Conservation (phyloP, 2,888 invertebrate species). For the Helicoverpa assulta region DNA sequence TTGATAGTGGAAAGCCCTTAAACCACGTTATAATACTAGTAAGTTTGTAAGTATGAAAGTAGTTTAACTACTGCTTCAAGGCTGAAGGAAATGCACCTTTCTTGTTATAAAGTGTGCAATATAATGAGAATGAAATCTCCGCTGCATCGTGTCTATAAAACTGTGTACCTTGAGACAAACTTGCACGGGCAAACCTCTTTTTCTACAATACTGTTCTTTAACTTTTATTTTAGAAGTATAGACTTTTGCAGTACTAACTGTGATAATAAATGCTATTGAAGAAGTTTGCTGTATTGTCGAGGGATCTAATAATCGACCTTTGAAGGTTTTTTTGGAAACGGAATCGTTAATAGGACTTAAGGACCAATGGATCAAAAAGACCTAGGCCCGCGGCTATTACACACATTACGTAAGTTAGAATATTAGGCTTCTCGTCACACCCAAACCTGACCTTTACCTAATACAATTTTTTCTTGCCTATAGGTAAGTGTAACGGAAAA, state of each 20-base stretch:
- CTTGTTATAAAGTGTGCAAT: constrained; percentile 46
- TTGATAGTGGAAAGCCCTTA: constrained; percentile 43
- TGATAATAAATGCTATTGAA: constrained; percentile 27
- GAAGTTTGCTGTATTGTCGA: constrained; percentile 13
- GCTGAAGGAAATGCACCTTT: constrained; percentile 38
- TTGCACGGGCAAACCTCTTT: constrained; percentile 28
- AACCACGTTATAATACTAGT: constrained; percentile 36
- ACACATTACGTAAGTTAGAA: constrained; percentile 26
- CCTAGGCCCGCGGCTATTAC: constrained; percentile 5
- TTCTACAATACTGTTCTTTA: constrained; percentile 14
- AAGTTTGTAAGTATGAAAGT: constrained; percentile 32
- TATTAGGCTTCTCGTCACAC: constrained; percentile 32
- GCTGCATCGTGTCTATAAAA: constrained; percentile 47
- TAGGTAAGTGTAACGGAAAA: constrained; percentile 24
- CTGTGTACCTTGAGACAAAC: constrained; percentile 31
- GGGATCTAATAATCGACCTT: constrained; percentile 28
- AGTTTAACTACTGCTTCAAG: constrained; percentile 38
- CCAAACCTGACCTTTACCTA: constrained; percentile 16
- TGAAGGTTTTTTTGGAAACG: constrained; percentile 24
- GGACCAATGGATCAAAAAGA: constrained; percentile 30
- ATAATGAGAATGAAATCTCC: constrained; percentile 52
- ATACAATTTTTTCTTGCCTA: not conserved
- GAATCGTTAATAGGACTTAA: constrained; percentile 31
- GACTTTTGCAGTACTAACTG: constrained; percentile 13
- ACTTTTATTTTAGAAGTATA: constrained; percentile 39